phyloP scores from a whole-genome alignment of 2,797 vertebrate genomes.

The Sebastiscus tertius region DNA sequence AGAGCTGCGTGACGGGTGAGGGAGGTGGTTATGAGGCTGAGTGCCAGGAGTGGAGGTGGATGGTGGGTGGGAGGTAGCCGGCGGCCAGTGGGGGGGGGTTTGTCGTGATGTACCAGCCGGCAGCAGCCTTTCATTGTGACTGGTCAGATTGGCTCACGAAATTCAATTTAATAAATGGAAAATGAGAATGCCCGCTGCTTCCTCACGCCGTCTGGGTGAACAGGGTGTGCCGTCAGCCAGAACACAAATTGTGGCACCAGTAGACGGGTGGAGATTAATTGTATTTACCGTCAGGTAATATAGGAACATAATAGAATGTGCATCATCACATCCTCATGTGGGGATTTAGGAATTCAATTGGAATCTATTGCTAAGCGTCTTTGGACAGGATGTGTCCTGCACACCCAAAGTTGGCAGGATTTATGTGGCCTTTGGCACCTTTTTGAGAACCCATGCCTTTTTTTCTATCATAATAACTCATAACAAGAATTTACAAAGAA shows the following conservation, averaged over 20 bases:
- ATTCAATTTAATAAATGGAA: constrained; percentile 34
- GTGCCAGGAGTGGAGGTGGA: background rate
- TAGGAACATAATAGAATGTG: constrained; percentile 9
- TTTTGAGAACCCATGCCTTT: background rate
- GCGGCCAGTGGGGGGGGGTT: background rate
- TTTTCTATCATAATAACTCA: background rate
- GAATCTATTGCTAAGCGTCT: background rate
- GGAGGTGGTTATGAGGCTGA: background rate
- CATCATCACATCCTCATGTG: constrained; percentile 15
- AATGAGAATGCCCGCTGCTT: constrained; percentile 20
- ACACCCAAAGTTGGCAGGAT: background rate
- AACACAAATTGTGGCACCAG: background rate
- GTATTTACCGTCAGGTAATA: background rate
- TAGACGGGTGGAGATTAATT: background rate
- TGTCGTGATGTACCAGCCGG: constrained; percentile 36
- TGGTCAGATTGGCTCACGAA: constrained; percentile 56
- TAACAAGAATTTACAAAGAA: background rate
- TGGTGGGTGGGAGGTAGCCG: background rate
- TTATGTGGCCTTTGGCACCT: background rate
- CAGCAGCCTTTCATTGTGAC: constrained; percentile 18
- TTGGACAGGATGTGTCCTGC: constrained; percentile 15
- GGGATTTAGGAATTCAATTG: constrained; percentile 4
- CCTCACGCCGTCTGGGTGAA: background rate
- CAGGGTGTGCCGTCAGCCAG: constrained; percentile 17
- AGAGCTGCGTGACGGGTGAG: background rate